phyloP scores from a whole-genome alignment of 2,113 vertebrate species.

The Thryonomys swinderianus region DNA sequence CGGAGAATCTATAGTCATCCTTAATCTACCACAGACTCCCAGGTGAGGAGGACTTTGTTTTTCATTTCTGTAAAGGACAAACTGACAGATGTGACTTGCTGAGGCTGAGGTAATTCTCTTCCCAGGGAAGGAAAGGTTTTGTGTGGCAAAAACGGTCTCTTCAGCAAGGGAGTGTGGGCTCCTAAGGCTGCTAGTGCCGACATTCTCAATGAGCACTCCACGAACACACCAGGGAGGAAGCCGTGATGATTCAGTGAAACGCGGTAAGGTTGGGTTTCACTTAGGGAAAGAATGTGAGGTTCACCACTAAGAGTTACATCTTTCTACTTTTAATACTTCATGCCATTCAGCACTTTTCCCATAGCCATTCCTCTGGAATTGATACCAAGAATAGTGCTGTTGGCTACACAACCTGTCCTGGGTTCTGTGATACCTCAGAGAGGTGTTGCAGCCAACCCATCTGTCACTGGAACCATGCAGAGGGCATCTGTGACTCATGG shows the following conservation, averaged over 20 bases:
- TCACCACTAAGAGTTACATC: background rate
- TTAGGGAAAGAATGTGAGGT: background rate
- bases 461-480: background rate
- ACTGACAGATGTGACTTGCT: background rate
- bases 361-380: background rate
- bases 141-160: background rate
- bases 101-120: background rate
- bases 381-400: background rate
- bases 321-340: background rate
- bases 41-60: background rate
- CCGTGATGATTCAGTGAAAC: background rate
- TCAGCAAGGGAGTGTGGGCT: background rate
- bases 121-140: background rate
- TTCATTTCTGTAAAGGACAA: background rate
- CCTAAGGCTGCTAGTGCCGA: background rate
- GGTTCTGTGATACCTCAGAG: background rate
- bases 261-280: background rate
- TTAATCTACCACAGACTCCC: background rate
- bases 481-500: background rate
- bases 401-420: fast-evolving
- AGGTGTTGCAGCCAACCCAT: fast-evolving
- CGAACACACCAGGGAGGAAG: background rate
- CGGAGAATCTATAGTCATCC: background rate
- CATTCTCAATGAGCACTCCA: background rate
- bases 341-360: background rate